phyloP scores from a whole-genome alignment of 2,797 vertebrate genomes.

The Craterocephalus amniculus region DNA sequence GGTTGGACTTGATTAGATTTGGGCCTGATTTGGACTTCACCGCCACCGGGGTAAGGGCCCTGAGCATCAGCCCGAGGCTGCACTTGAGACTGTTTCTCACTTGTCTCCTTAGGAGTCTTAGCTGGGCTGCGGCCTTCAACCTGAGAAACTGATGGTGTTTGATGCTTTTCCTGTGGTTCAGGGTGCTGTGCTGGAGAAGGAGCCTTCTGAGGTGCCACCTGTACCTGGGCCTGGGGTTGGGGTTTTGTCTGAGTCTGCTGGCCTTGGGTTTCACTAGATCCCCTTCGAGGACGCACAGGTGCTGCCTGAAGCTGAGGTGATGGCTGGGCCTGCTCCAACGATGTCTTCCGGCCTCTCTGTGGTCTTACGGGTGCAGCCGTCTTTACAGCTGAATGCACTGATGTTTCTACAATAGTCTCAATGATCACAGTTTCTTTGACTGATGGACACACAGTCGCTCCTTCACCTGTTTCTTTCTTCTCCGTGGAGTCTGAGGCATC shows the following conservation, averaged over 20 bases:
- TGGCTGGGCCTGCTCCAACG: conserved; percentile 67
- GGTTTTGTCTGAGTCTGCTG: conserved; percentile 44
- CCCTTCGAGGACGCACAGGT: conserved; percentile 56
- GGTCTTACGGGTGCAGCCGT: conserved; percentile 70
- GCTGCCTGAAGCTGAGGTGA: conserved; percentile 60
- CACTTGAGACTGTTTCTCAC: conserved; percentile 40
- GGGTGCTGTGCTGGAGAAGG: conserved; percentile 23
- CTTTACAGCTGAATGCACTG: conserved; percentile 53
- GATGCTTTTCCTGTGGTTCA: conserved; percentile 44
- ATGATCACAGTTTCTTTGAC: conserved; percentile 57
- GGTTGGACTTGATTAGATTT: conserved; percentile 60
- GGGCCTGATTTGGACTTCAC: conserved; percentile 52
- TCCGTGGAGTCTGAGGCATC: conserved; percentile 23
- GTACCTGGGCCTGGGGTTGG: conserved; percentile 32
- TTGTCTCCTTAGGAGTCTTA: conserved; percentile 33
- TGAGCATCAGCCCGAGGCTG: conserved; percentile 48
- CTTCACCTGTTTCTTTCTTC: conserved; percentile 43
- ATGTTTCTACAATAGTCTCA: conserved; percentile 40
- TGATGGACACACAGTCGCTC: conserved; percentile 32
- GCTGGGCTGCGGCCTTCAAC: conserved; percentile 29
- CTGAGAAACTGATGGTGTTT: conserved; percentile 40
- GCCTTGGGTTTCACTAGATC: conserved; percentile 64
- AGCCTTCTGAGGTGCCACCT: conserved; percentile 22
- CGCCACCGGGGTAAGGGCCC: conserved; percentile 20
- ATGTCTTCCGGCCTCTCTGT: conserved; percentile 70